phyloP scores from a whole-genome alignment of 2,888 invertebrate species.

The Drosophila prolongata region DNA sequence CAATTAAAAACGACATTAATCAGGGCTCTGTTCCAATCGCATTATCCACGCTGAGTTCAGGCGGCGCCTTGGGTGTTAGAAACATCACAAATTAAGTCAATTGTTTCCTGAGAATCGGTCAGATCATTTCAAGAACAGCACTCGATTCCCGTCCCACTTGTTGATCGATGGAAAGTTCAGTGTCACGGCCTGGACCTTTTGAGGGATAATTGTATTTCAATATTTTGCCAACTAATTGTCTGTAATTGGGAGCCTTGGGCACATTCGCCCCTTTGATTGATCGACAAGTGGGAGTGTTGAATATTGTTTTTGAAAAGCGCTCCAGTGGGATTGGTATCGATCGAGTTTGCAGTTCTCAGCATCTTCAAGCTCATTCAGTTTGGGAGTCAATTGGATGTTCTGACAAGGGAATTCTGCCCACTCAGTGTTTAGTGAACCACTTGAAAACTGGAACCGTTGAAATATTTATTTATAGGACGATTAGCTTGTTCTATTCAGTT shows the following conservation, averaged over 20 bases:
- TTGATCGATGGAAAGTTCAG: slow-evolving; percentile 57
- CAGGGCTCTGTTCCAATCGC: slow-evolving; percentile 12
- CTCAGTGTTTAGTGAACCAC: slow-evolving; percentile 9
- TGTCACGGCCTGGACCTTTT: slow-evolving; percentile 63
- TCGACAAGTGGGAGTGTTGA: slow-evolving; percentile 59
- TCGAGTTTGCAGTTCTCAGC: slow-evolving; percentile 11
- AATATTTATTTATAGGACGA: slow-evolving; percentile 6
- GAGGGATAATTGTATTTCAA: slow-evolving; percentile 44
- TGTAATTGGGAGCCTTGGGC: slow-evolving; percentile 62
- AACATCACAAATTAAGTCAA: slow-evolving; percentile 53
- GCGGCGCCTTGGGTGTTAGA: slow-evolving; percentile 47
- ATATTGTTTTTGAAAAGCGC: slow-evolving; percentile 37
- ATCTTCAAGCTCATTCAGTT: slow-evolving; percentile 1
- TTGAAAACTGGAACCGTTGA: neutral
- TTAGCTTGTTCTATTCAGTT: slow-evolving; percentile 3
- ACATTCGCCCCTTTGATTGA: slow-evolving; percentile 60
- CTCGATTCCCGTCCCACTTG: slow-evolving; percentile 43
- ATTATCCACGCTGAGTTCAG: slow-evolving; percentile 29
- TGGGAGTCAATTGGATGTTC: slow-evolving; percentile 30
- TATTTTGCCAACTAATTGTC: slow-evolving; percentile 75
- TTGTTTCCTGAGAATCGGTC: slow-evolving; percentile 54
- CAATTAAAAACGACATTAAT: slow-evolving; percentile 41
- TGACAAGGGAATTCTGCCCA: neutral
- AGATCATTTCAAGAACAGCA: slow-evolving; percentile 42
- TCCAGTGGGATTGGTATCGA: slow-evolving; percentile 18